Conservation (phyloP, 2,797 vertebrate genomes). For the Pseudopleuronectes americanus region DNA sequence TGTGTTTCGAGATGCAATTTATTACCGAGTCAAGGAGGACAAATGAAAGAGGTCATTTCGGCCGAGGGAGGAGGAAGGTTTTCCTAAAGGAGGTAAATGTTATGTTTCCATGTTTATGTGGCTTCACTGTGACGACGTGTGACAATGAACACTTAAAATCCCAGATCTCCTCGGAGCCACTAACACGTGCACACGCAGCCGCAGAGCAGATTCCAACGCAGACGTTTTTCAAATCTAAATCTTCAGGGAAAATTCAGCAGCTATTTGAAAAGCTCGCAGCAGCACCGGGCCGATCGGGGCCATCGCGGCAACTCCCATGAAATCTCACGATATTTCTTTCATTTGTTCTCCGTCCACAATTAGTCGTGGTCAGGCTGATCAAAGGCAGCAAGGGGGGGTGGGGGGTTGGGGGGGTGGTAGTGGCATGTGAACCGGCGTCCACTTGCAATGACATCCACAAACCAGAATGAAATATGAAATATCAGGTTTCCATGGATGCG, state of each 20-base stretch:
- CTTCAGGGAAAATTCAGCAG: too few relatives aligned
- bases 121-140: too few relatives aligned
- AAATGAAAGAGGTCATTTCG: slow-evolving; percentile 61
- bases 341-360: slow-evolving; percentile 99
- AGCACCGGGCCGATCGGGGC: slow-evolving; percentile 87
- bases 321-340: slow-evolving; percentile 99
- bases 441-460: slow-evolving; percentile 97
- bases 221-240: slow-evolving; percentile 59
- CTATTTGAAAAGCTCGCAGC: too few relatives aligned
- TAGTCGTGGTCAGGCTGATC: slow-evolving; percentile 97
- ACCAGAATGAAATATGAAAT: slow-evolving; percentile 99
- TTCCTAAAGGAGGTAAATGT: slow-evolving; percentile 62
- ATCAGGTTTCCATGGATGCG: slow-evolving; percentile 97
- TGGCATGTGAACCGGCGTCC: slow-evolving; percentile 99
- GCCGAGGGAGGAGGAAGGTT: slow-evolving; percentile 19
- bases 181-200: background rate
- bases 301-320: slow-evolving; percentile 96
- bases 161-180: slow-evolving; percentile 20
- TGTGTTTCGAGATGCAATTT: slow-evolving; percentile 73
- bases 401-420: slow-evolving; percentile 83
- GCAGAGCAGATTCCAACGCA: background rate
- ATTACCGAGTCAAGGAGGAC: slow-evolving; percentile 63
- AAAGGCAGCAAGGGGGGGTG: slow-evolving; percentile 89
- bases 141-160: slow-evolving; percentile 37
- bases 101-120: slow-evolving; percentile 57